A percentile compares a stretch with the other conserved stretches of the same genome.
Conservation (phyloP, 2,797 vertebrate species). For the Manis crassicaudata region DNA sequence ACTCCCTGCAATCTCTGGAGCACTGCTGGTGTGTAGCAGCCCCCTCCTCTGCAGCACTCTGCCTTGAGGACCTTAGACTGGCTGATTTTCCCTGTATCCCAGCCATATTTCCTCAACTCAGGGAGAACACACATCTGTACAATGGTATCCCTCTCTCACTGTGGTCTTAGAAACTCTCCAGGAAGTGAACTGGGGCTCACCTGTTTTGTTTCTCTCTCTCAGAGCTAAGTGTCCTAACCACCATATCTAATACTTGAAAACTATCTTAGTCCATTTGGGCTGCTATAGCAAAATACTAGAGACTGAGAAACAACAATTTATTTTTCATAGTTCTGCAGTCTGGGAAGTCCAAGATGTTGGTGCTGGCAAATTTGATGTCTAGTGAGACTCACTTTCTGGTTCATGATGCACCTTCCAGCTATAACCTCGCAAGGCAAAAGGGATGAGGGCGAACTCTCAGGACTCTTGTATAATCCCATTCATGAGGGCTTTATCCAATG, state of each 20-base stretch:
- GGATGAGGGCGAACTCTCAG: not conserved
- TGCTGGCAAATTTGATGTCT: not conserved
- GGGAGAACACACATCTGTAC: not conserved
- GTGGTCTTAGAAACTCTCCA: not conserved
- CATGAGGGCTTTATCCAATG: not conserved
- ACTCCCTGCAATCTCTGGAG: not conserved
- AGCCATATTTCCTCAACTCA: not conserved
- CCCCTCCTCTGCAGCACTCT: too few relatives aligned
- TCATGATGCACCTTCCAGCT: not conserved
- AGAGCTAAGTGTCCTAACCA: not conserved
- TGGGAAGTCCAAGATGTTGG: not conserved
- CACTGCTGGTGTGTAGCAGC: too few relatives aligned
- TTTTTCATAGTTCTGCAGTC: not conserved
- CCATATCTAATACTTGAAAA: not conserved
- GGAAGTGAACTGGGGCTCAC: not conserved
- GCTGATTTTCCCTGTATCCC: not conserved
- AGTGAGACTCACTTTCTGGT: not conserved
- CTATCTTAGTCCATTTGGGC: not conserved
- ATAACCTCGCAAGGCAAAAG: not conserved
- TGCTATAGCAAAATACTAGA: not conserved
- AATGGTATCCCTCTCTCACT: too few relatives aligned
- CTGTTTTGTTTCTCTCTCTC: not conserved
- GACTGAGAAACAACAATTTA: not conserved
- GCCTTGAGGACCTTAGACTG: not conserved
- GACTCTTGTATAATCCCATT: not conserved